These are phyloP conservation scores for Ormyrus labotus DNA, from an alignment of 2,888 invertebrate genomes.

Conservation along the genomic window DNA sequence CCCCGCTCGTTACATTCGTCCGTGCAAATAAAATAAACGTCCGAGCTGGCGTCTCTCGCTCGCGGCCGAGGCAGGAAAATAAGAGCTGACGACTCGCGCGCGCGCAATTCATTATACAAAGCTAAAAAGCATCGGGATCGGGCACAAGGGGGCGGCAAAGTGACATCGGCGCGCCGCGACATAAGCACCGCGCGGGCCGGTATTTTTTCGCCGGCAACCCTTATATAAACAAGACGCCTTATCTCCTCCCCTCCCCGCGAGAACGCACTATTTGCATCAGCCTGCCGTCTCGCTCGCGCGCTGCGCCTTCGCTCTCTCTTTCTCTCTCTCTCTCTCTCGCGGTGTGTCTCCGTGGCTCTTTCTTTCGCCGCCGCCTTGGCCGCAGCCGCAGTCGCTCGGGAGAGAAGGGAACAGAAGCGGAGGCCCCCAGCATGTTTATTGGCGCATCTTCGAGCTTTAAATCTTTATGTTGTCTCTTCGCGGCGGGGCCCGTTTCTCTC, in stretches of 20 bases:
- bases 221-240: conserved; percentile 51
- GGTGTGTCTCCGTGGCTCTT: neutral
- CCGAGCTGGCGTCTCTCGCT: too few relatives aligned
- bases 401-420: conserved; percentile 69
- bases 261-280: conserved; percentile 53
- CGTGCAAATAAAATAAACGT: neutral
- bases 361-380: conserved; percentile 2
- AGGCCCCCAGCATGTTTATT: conserved; percentile 74
- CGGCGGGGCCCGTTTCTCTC: conserved; percentile 67
- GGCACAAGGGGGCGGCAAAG: conserved; percentile 39
- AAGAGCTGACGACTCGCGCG: conserved; percentile 19
- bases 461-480: conserved; percentile 75
- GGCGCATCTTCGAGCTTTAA: conserved; percentile 75
- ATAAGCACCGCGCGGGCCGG: conserved; percentile 41
- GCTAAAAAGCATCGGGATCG: neutral
- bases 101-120: conserved; percentile 15
- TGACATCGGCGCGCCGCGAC: conserved; percentile 45
- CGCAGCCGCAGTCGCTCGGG: conserved; percentile 26
- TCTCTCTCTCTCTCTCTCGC: too few relatives aligned
- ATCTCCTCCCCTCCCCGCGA: conserved; percentile 21
- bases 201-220: conserved; percentile 43
- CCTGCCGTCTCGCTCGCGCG: neutral
- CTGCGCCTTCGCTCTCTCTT: too few relatives aligned
- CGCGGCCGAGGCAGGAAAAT: conserved; percentile 7
- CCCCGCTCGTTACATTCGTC: too few relatives aligned